Evolutionary conservation across 2,113 vertebrate genomes (phyloP), one percentile per base, ranked within the genome.

Genomic region (Prietella phreatophila): DNA sequence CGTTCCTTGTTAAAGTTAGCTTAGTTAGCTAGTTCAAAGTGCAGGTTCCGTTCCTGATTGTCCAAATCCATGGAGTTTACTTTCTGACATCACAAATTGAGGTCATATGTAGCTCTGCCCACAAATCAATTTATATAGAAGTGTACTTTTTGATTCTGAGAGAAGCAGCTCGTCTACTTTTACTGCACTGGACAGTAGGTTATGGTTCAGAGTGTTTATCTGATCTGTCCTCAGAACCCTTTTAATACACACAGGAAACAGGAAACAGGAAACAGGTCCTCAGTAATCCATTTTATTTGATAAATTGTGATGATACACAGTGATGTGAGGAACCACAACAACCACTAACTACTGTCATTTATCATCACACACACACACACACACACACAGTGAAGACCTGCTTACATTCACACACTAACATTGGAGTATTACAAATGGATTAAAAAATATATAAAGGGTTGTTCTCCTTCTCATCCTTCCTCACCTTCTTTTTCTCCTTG

Each of bases 221-320:
- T 67, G 65, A 15, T 67, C 13, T 30, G n/a, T 33, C 65, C 65
- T 67, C 11, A 67, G n/a, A 67, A 33, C n/a, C 1, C 0, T 4
- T n/a, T 27, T 63, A 10, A 27, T 25, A 63, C 3, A 20, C 15
- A 39, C 33, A 42, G 3, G 36, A 76, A 42, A 76, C 39, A 25
- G 20, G 7, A 25, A 42, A 22, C 15, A 22, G 20, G 36, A 78
- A 78, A 50, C 47, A 78, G 47, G 17, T 1, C 42, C 42, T 79
- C 25, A n/a, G 42, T 27, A 79, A 79, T 53, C 19, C 47, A 53
- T 79, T 79, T 50, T 79, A 79, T 79, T 79, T 79, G 25, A 79
- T 53, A 53, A 53, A 79, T 19, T 8, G 76, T 79, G 11, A 53
- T 50, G 25, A 79, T 53, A 79, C 47, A 79, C 25, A 79, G 5